These are phyloP conservation scores for Manis pentadactyla DNA, from an alignment of 2,797 vertebrate species.

Conservation along the genomic window DNA sequence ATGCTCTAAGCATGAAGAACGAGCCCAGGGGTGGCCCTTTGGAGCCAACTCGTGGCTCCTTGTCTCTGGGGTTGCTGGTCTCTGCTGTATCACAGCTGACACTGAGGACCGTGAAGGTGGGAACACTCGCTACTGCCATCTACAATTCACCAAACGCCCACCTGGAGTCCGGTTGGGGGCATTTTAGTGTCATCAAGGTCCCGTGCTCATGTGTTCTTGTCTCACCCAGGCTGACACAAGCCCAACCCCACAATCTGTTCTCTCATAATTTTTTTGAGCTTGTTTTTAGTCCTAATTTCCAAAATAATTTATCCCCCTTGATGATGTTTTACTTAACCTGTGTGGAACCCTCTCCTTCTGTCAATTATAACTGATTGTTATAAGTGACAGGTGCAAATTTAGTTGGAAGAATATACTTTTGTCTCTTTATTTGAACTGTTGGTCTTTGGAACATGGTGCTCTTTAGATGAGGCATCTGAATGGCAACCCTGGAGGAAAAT, in stretches of 20 bases:
- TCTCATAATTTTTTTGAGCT: not conserved
- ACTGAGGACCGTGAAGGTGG: not conserved
- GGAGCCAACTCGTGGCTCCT: not conserved
- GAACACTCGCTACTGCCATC: fast-evolving
- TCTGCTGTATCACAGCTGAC: not conserved
- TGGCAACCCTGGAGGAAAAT: not conserved
- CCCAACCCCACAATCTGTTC: not conserved
- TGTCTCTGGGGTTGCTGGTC: too few relatives aligned
- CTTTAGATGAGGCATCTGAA: not conserved
- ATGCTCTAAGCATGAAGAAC: not conserved
- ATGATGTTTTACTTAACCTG: not conserved
- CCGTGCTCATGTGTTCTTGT: not conserved
- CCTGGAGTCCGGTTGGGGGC: fast-evolving
- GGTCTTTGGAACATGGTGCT: not conserved
- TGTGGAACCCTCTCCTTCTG: not conserved
- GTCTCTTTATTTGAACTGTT: not conserved
- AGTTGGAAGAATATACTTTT: not conserved
- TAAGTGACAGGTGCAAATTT: not conserved
- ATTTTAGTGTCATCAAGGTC: not conserved
- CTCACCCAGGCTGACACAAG: too few relatives aligned
- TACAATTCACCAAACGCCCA: too few relatives aligned
- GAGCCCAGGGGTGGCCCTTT: not conserved
- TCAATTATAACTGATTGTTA: too few relatives aligned
- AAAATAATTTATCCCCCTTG: not conserved
- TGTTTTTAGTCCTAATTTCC: not conserved